Percentiles rank a stretch among this genome's conserved stretches.
These are phyloP conservation scores for Columba guinea DNA, from an alignment of 2,797 vertebrate species.

Conservation along the genomic window DNA sequence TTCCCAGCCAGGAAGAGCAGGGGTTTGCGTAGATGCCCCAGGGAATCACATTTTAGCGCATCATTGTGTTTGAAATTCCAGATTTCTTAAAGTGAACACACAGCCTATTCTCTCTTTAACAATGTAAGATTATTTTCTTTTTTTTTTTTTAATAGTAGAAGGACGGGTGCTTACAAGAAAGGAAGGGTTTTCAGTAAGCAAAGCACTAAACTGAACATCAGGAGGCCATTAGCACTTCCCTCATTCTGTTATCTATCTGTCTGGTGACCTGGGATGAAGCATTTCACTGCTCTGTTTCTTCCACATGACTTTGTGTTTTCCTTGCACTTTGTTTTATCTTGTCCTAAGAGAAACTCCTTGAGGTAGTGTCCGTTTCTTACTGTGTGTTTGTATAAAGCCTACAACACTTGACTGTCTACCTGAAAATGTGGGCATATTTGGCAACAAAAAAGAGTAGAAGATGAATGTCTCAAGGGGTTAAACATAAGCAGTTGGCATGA, in stretches of 20 bases:
- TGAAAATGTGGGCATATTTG: background rate
- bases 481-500: background rate
- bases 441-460: background rate
- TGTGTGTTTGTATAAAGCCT: background rate
- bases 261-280: background rate
- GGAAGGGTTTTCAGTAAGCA: background rate
- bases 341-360: background rate
- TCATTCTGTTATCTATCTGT: background rate
- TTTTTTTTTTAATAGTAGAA: background rate
- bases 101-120: background rate
- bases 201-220: background rate
- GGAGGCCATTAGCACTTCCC: background rate
- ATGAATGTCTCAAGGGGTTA: background rate
- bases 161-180: background rate
- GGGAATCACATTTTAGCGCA: background rate
- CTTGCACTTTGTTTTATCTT: background rate
- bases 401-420: background rate
- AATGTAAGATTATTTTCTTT: background rate
- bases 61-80: background rate
- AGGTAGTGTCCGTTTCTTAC: background rate
- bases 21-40: background rate
- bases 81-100: background rate
- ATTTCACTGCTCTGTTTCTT: background rate
- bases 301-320: background rate
- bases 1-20: background rate